Conservation (phyloP, 2,797 vertebrate species). For the Spizella passerina region DNA sequence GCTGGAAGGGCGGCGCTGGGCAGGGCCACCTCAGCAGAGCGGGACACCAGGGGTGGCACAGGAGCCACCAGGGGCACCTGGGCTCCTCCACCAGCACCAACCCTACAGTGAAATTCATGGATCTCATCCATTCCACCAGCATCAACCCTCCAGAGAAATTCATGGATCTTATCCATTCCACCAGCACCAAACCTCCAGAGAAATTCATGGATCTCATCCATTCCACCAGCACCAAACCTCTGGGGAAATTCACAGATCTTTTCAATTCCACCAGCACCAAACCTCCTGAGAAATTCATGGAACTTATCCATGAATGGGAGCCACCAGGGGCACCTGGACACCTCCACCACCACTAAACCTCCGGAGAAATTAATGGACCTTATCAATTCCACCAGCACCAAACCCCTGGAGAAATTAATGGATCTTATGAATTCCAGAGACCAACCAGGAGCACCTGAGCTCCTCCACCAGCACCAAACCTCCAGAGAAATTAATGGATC, state of each 20-base stretch:
- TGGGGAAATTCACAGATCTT: background rate
- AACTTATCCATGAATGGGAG: background rate
- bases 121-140: background rate
- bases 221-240: background rate
- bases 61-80: fast-evolving
- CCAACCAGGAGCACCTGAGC: too few species aligned
- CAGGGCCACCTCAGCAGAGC: background rate
- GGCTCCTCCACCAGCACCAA: background rate
- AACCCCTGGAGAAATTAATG: too few species aligned
- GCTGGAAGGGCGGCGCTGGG: fast-evolving
- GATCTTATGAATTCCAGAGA: too few species aligned
- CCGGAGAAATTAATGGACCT: fast-evolving
- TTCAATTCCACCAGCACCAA: background rate
- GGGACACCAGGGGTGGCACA: background rate
- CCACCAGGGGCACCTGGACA: background rate
- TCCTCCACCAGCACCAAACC: too few species aligned
- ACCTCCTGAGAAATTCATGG: background rate
- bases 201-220: background rate
- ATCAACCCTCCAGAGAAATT: background rate
- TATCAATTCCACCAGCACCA: too few species aligned
- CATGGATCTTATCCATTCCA: background rate
- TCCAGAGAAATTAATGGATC: too few species aligned
- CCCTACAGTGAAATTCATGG: too few species aligned
- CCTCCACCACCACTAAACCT: background rate
- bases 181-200: too few species aligned